Evolutionary conservation across 2,797 vertebrate genomes (phyloP), one percentile per base, ranked within the genome.

Genomic region (Silurus lanzhouensis): DNA sequence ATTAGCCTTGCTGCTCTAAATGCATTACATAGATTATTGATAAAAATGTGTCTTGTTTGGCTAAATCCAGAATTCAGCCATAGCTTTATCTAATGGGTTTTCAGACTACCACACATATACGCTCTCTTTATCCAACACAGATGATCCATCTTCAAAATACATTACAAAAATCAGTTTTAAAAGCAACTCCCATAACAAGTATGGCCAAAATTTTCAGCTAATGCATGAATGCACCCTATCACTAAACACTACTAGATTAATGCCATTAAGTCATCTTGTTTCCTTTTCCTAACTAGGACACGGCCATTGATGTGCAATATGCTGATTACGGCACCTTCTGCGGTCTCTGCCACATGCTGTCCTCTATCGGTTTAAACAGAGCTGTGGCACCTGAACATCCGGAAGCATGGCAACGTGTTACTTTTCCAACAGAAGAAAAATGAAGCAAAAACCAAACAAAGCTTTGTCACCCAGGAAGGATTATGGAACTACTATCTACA

Each of bases 251-350:
- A 44, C 58, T 31, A 14, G 27, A 61, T 78, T n/a, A 61, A 80
- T 61, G 66, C 4, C 6, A 48, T 80, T 64, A 19, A 25, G n/a
- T 19, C 22, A 9, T 52, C 44, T 44, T 80, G 60, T 64, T 64
- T 80, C 60, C 38, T 38, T 61, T 78, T 61, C 76, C 61, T 58
- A 78, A 78, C 57, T 61, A 78, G 76, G 61, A 78, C 76, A 78
- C 17, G 61, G 60, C 22, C 44, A 10, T 0, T 17, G 44, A 64
- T 64, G 17, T 63, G 38, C 38, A 63, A 79, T 63, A 63, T 7
- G 38, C 58, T 64, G 58, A 79, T 6, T 48, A 64, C 0, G 60
- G 13, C 60, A 63, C 76, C 60, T 78, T 31, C 76, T 63, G 60
- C 44, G 46, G 22, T 25, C 20, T 64, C 77, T 25, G 38, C 17